Evolutionary conservation across 2,797 vertebrate genomes (phyloP), one percentile per base, ranked within the genome.

Genomic region (Xyrichtys novacula): DNA sequence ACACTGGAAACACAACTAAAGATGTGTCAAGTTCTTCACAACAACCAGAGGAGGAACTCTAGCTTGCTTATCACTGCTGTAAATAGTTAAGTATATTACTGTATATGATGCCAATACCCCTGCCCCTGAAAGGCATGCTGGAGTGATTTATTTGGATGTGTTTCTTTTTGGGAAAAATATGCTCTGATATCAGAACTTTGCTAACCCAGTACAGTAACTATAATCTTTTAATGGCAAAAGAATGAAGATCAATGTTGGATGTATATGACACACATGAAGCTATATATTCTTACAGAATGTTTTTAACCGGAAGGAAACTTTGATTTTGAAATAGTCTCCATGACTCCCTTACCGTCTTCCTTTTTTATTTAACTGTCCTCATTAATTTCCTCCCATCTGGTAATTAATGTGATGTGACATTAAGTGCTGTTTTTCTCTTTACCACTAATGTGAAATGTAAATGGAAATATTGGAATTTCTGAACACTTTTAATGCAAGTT

Each of bases 51-150:
- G 62, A 63, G 76, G 56, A 64, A 54, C 59, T 86, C 69, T 72
- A 63, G 69, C 79, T 83, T 85, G 80, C 85, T 88, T 85, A 74
- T 81, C 61, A 80, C 71, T 65, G 86, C 81, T 93, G 90, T 93
- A 92, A 85, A 93, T 92, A 92, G 72, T 78, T 74, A 19, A 34
- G 48, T 88, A 77, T 88, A 71, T 83, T 71, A 71, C 46, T 82
- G 47, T 88, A 69, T 83, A 67, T 75, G 67, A 90, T 72, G 57
- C 73, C 74, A 76, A 62, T 56, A 50, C 57, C 61, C 44, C 50
- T 60, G 58, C 57, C 52, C 80, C 49, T 76, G 46, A 83, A 71
- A 73, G 76, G 86, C 85, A 86, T 90, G 85, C 66, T 74, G 70
- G 61, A 88, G 63, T 39, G 62, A 84, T 40, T 71, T 17, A 34